Evolutionary conservation across 2,113 vertebrate species (phyloP), one percentile per base, ranked within the genome.

Genomic region (Isichthys henryi): DNA sequence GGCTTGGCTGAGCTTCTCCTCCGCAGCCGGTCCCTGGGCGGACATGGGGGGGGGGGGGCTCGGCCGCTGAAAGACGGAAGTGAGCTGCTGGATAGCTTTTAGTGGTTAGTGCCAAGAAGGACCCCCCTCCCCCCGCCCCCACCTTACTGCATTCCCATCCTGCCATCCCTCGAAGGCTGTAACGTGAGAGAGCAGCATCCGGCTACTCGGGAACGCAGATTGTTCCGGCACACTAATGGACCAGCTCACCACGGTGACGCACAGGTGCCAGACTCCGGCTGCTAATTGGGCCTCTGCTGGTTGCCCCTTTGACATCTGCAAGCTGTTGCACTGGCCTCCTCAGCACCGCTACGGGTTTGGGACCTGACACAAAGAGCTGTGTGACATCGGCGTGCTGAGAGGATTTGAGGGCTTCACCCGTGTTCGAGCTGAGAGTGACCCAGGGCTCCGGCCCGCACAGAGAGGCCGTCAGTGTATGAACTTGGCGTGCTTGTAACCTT

Each of bases 41-140:
- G 48, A 21, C 23, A 86, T 39, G 85, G 1, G 45, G 53, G 49
- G 4, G 31, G 52, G 83, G 84, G 48, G 52, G 35, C 31, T 53
- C n/a, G 19, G 49, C n/a, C 17, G 50, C 21, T 56, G 66, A 88
- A 88, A 50, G 86, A 88, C 35, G 35, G 58, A 88, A 88, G 50
- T 45, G 48, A 53, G 88, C 88, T 52, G 70, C 49, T 53, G 70
- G 66, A 80, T 21, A 80, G 88, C n/a, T 77, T 80, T 88, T 77
- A 49, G 66, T 17, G 7, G 10, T 46, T 48, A 74, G 88, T 7
- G 70, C 48, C 48, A 58, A 35, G n/a, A 66, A 13, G 45, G 58
- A 2, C 15, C 66, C 49, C 35, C 74, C 58, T 21, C 58, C 74
- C 23, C 50, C 66, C 27, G 5, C 43, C 46, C 35, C 66, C 43